Conservation (phyloP, 2,797 vertebrate species). For the Nyctibius grandis region DNA sequence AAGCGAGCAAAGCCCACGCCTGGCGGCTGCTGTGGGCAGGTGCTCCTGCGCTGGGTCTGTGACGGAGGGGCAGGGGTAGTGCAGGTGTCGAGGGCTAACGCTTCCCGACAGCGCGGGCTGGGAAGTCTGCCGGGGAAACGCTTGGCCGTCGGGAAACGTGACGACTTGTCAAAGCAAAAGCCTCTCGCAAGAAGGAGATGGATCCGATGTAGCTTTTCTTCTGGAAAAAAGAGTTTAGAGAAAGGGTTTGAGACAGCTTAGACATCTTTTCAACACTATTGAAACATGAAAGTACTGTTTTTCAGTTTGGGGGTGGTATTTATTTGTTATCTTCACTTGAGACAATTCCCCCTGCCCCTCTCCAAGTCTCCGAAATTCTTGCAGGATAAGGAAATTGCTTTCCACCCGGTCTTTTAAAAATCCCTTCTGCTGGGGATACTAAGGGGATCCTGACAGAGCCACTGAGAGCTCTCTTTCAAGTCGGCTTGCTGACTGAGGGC, state of each 20-base stretch:
- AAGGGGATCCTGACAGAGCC: neutral
- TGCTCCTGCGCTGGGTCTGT: neutral
- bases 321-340: neutral
- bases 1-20: too few relatives aligned
- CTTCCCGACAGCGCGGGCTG: neutral
- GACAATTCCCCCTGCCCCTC: neutral
- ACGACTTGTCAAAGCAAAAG: neutral
- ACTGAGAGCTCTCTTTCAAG: neutral
- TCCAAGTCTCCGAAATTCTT: neutral
- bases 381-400: neutral
- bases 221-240: accelerated
- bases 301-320: neutral
- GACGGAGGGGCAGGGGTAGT: neutral
- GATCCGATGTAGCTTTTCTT: neutral
- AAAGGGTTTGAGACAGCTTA: neutral
- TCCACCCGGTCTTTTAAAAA: neutral
- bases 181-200: accelerated
- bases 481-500: neutral
- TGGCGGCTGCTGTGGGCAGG: neutral
- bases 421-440: neutral
- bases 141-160: neutral
- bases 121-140: neutral
- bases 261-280: neutral
- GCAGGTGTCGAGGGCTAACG: neutral
- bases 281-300: neutral